Percentiles rank a stretch among this genome's conserved stretches.
Conservation (phyloP, 64 coral and sea anemone genomes). For the Montipora efflorescens region DNA sequence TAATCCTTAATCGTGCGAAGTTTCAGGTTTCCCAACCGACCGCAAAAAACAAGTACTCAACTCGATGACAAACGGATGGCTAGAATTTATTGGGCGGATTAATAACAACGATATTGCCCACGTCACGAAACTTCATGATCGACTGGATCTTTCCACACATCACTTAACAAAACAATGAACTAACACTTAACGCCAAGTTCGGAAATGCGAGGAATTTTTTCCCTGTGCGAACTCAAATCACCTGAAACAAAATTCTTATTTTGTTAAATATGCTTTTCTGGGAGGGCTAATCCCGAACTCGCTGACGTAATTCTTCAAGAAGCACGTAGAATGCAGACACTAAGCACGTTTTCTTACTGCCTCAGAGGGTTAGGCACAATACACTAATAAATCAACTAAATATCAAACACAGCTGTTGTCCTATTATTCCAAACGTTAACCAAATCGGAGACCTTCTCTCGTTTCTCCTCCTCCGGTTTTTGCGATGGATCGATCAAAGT, state of each 20-base stretch:
- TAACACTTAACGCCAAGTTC: no score
- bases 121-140: neutral
- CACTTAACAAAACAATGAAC: no score
- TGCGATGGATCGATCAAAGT: neutral
- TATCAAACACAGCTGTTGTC: neutral
- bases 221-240: no score
- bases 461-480: slow-evolving; percentile 1
- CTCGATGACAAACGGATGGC: neutral
- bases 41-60: no score
- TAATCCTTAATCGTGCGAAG: neutral
- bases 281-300: no score
- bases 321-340: no score
- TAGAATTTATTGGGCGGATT: neutral
- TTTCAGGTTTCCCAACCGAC: neutral
- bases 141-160: no score
- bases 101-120: neutral
- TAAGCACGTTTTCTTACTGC: neutral
- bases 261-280: no score
- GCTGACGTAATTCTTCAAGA: no score
- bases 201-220: no score
- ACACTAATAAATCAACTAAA: neutral
- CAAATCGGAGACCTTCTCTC: slow-evolving; percentile 22
- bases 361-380: neutral
- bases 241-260: no score
- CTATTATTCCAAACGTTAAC: slow-evolving; percentile 12